phyloP scores from a whole-genome alignment of 1,140 invertebrate genomes.

The Penaeus chinensis region DNA sequence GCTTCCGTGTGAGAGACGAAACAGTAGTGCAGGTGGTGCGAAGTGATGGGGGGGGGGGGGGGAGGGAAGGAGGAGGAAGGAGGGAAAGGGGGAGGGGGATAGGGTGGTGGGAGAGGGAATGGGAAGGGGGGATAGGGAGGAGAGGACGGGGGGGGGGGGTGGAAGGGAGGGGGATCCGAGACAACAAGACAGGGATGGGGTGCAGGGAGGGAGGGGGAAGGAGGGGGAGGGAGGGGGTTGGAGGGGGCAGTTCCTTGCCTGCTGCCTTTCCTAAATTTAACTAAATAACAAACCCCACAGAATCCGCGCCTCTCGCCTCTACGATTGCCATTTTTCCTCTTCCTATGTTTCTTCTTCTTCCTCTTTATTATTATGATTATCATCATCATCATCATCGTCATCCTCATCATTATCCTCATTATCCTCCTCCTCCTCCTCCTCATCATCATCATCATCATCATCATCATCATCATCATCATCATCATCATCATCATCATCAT shows the following conservation, averaged over 20 bases:
- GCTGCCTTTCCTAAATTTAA: not conserved
- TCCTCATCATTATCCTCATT: no score
- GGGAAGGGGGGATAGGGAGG: not conserved
- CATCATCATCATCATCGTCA: no score
- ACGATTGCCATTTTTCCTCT: not conserved
- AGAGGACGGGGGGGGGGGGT: not conserved
- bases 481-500: no score
- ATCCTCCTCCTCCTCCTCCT: no score
- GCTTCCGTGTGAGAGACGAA: no score
- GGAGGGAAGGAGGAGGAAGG: not conserved
- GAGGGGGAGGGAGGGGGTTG: not conserved
- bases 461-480: no score
- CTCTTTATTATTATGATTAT: no score
- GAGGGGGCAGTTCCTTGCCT: not conserved
- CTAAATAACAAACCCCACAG: not conserved
- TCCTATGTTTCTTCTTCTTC: no score
- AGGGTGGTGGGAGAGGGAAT: not conserved
- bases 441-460: no score
- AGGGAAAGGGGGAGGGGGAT: not conserved
- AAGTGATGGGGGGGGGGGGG: no score
- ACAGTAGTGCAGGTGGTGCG: no score
- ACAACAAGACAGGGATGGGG: not conserved
- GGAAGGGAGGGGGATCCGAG: conserved; percentile 1
- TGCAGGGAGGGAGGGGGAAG: not conserved
- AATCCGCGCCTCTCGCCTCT: not conserved